These are phyloP conservation scores for Knipowitschia caucasica DNA, from an alignment of 2,797 vertebrate species.

Conservation along the genomic window DNA sequence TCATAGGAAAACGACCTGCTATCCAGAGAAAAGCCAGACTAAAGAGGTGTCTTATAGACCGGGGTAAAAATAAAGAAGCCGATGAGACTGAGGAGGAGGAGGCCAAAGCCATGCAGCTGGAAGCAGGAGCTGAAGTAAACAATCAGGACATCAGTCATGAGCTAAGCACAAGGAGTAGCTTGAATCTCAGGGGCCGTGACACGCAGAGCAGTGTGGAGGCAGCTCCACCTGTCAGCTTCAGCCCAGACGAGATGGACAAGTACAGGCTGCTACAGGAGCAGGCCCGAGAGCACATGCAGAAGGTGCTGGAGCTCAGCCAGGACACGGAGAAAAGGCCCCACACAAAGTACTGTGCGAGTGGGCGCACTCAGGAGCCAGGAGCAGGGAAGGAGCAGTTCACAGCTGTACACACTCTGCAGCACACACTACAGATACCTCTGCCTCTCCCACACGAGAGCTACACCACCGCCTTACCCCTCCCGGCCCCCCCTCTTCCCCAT, in stretches of 20 bases:
- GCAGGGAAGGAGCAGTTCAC: conserved; percentile 40
- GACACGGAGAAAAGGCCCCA: conserved; percentile 55
- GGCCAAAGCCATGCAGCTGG: conserved; percentile 28
- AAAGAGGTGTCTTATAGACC: conserved; percentile 48
- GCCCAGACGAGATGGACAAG: conserved; percentile 94
- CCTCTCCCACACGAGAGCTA: conserved; percentile 53
- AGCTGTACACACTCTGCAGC: conserved; percentile 38
- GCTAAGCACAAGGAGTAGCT: conserved; percentile 54
- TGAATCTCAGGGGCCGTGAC: conserved; percentile 51
- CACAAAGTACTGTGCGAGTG: conserved; percentile 33
- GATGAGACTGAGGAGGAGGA: conserved; percentile 44
- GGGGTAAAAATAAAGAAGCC: conserved; percentile 49
- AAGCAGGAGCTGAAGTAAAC: conserved; percentile 1
- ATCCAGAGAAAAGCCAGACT: conserved; percentile 66
- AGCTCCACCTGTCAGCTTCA: conserved; percentile 86
- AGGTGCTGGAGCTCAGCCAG: conserved; percentile 83
- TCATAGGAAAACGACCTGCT: conserved; percentile 78
- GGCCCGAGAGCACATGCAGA: conserved; percentile 96
- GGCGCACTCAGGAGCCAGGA: conserved; percentile 24
- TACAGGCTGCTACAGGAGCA: conserved; percentile 91
- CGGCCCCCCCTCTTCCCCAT: conserved; percentile 54
- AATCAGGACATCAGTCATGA: conserved; percentile 47
- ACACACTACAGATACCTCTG: conserved; percentile 35
- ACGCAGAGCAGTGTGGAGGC: conserved; percentile 69
- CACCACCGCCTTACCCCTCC: conserved; percentile 53